These are phyloP conservation scores for Tapera naevia DNA, from an alignment of 2,797 vertebrate species.

Conservation along the genomic window DNA sequence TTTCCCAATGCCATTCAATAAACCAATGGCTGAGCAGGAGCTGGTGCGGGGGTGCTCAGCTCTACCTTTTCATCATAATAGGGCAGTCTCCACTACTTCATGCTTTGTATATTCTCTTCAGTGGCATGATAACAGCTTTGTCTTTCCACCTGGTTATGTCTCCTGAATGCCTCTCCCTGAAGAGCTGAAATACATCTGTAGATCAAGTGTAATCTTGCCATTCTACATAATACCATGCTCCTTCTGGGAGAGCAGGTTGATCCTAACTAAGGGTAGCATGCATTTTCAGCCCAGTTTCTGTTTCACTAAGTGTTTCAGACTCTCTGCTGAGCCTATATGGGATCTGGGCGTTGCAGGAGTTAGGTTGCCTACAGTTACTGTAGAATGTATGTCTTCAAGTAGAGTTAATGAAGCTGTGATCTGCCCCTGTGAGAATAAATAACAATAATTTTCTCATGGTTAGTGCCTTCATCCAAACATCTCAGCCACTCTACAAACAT, in stretches of 20 bases:
- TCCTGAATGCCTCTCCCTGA: background rate
- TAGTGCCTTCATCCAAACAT: background rate
- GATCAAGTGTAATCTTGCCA: background rate
- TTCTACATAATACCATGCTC: background rate
- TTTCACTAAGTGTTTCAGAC: background rate
- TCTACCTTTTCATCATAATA: background rate
- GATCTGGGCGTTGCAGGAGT: background rate
- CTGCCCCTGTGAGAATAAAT: background rate
- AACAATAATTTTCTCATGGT: background rate
- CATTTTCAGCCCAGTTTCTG: background rate
- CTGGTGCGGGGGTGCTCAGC: background rate
- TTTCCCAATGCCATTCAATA: background rate
- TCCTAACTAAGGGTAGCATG: background rate
- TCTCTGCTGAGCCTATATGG: fast-evolving
- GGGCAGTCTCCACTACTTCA: background rate
- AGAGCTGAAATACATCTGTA: background rate
- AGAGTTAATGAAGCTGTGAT: background rate
- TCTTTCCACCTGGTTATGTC: background rate
- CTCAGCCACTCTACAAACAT: background rate
- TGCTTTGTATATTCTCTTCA: background rate
- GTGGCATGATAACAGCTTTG: background rate
- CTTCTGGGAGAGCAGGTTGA: background rate
- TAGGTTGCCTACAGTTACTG: background rate
- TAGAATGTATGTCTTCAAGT: background rate
- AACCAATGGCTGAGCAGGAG: background rate